phyloP scores from a whole-genome alignment of 2,888 invertebrate species.

The Drosophila kuntzei region DNA sequence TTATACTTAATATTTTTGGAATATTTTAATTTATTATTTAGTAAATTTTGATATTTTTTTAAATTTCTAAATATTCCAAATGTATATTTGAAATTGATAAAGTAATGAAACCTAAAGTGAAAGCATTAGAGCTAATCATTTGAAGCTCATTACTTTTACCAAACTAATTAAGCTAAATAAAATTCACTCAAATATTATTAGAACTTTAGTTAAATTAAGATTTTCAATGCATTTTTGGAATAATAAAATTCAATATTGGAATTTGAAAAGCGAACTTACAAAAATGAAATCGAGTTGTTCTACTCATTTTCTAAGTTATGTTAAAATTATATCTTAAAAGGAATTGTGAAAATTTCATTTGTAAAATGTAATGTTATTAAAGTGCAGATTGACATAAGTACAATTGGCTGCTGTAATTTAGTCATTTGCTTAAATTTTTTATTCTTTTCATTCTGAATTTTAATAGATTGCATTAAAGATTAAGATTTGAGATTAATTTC shows the following conservation, averaged over 20 bases:
- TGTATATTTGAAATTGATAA: slow-evolving; percentile 23
- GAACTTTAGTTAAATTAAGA: not conserved
- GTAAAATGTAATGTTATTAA: too few species aligned
- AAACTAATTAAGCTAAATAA: slow-evolving; percentile 8
- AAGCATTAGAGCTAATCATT: not conserved
- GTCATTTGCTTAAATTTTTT: too few species aligned
- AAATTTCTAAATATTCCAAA: slow-evolving; percentile 40
- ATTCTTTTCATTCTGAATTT: not conserved
- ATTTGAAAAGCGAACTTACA: too few species aligned
- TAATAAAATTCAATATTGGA: too few species aligned
- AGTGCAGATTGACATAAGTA: too few species aligned
- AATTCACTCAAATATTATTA: slow-evolving; percentile 6
- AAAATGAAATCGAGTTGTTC: too few species aligned
- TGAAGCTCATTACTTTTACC: slow-evolving; percentile 5
- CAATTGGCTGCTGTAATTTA: too few species aligned
- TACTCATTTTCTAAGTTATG: too few species aligned
- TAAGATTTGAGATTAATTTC: not conserved
- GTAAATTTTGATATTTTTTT: not conserved
- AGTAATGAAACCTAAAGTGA: slow-evolving; percentile 11
- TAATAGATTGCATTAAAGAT: not conserved
- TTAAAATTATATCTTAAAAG: not conserved
- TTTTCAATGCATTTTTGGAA: not conserved
- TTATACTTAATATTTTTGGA: slow-evolving; percentile 37
- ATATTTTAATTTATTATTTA: not conserved
- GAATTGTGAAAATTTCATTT: not conserved